These are phyloP conservation scores for Sarcophaga caerulescens DNA, from an alignment of 2,888 invertebrate genomes.

Conservation along the genomic window DNA sequence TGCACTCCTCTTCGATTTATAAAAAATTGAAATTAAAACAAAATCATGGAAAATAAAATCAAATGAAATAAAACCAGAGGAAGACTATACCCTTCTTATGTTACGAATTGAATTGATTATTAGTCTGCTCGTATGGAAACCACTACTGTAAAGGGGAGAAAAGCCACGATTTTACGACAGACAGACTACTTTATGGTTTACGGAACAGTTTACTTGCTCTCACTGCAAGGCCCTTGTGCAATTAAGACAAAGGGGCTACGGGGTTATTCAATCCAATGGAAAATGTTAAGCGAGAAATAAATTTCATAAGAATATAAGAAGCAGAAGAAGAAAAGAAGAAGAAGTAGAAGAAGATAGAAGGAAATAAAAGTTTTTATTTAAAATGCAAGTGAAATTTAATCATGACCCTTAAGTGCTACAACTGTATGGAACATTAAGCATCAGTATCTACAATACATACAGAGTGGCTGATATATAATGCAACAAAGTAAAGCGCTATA, in stretches of 20 bases:
- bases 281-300: not conserved
- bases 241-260: not conserved
- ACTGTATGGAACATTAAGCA: constrained; percentile 59
- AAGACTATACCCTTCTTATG: not conserved
- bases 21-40: not conserved
- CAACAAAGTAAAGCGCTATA: too few species aligned
- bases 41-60: not conserved
- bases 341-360: not conserved
- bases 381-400: constrained; percentile 62
- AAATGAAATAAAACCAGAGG: not conserved
- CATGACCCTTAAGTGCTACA: constrained; percentile 64
- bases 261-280: not conserved
- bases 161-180: not conserved
- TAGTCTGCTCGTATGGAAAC: not conserved
- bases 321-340: constrained; percentile 4
- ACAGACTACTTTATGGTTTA: not conserved
- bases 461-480: too few species aligned
- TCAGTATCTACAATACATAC: constrained; percentile 11
- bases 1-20: not conserved
- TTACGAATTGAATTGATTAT: not conserved
- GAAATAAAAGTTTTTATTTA: constrained; percentile 20
- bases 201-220: not conserved
- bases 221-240: not conserved
- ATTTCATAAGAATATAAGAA: too few species aligned
- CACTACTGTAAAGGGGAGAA: not conserved